Conservation (phyloP, 2,888 invertebrate genomes). For the Spilarctia lutea region DNA sequence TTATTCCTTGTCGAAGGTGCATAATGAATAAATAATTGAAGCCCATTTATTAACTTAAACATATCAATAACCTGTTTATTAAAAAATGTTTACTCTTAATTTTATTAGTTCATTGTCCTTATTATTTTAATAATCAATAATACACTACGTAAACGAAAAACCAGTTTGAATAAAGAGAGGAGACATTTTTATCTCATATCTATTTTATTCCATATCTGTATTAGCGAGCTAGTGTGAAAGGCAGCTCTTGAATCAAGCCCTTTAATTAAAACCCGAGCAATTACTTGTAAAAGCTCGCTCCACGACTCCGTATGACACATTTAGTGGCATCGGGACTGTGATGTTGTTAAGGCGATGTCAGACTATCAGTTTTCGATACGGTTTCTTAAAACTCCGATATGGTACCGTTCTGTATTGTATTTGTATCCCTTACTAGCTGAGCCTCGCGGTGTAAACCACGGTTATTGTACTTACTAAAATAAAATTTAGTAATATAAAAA, state of each 20-base stretch:
- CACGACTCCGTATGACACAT: constrained; percentile 21
- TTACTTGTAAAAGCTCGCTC: constrained; percentile 45
- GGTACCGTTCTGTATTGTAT: too few relatives aligned
- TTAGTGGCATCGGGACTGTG: constrained; percentile 19
- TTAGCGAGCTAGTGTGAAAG: constrained; percentile 35
- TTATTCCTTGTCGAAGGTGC: too few relatives aligned
- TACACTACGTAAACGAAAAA: background rate
- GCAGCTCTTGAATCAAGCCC: constrained; percentile 45
- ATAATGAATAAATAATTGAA: too few relatives aligned
- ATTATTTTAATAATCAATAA: background rate
- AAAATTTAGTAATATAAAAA: too few relatives aligned
- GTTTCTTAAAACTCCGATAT: background rate
- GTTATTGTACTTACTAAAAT: too few relatives aligned
- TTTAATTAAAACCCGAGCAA: constrained; percentile 53
- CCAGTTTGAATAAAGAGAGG: background rate
- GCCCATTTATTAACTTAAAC: background rate
- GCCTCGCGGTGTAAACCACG: too few relatives aligned
- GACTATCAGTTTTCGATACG: background rate
- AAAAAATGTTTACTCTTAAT: background rate
- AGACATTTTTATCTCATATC: background rate
- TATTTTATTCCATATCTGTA: constrained; percentile 12
- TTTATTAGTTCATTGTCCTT: background rate
- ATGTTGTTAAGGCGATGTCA: background rate
- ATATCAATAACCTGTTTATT: background rate
- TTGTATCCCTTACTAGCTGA: too few relatives aligned